A percentile compares a stretch with the other conserved stretches of the same genome.
phyloP scores from a whole-genome alignment of 2,888 invertebrate genomes.

The Drepana falcataria region DNA sequence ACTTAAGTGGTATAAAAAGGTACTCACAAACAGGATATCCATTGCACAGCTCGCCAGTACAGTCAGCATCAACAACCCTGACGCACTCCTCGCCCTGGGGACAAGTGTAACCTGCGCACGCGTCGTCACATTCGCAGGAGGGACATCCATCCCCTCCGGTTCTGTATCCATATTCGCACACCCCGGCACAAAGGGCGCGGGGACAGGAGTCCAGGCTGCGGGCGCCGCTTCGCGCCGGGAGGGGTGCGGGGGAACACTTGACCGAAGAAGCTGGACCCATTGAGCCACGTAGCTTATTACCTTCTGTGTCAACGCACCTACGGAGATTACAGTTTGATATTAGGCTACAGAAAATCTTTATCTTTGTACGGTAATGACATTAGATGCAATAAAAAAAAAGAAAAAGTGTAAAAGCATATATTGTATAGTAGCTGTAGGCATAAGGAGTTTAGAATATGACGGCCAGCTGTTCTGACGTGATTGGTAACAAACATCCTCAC shows the following conservation, averaged over 20 bases:
- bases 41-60: slow-evolving; percentile 81
- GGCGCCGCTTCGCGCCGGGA: slow-evolving; percentile 57
- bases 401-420: too few relatives aligned
- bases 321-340: background rate
- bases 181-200: slow-evolving; percentile 86
- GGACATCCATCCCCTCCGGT: slow-evolving; percentile 84
- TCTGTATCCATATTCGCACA: slow-evolving; percentile 92
- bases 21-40: slow-evolving; percentile 87
- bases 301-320: slow-evolving; percentile 87
- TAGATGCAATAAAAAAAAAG: too few relatives aligned
- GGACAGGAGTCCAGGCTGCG: slow-evolving; percentile 81
- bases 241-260: slow-evolving; percentile 74
- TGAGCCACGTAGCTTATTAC: slow-evolving; percentile 86
- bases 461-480: too few relatives aligned
- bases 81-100: slow-evolving; percentile 86
- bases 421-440: too few relatives aligned
- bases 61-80: slow-evolving; percentile 83
- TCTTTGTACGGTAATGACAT: too few relatives aligned
- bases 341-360: background rate
- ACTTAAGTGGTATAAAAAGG: background rate
- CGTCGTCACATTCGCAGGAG: slow-evolving; percentile 91
- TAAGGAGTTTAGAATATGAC: too few relatives aligned
- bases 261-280: slow-evolving; percentile 88
- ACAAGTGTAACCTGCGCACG: slow-evolving; percentile 88
- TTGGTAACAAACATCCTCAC: too few relatives aligned